Evolutionary conservation across 2,797 vertebrate species (phyloP).

Genomic region (Ctenosaura bakeri): DNA sequence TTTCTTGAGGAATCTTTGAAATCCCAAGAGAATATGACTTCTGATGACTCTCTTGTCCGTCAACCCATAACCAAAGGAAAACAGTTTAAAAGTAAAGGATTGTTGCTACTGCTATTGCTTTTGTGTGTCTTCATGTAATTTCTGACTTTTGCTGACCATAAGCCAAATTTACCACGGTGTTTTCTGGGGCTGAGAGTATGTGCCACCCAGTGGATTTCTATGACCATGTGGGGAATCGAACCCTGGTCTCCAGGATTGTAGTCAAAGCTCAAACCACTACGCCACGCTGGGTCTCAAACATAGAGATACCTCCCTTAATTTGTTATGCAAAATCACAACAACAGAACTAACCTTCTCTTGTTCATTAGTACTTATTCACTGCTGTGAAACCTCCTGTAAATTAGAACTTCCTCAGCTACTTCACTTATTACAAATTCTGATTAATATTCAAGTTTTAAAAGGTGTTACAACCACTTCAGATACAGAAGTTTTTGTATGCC

Average conservation of each 20-base stretch:
- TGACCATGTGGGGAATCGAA: too few species aligned
- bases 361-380: background rate
- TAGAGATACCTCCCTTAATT: background rate
- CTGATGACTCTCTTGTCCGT: background rate
- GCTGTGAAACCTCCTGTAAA: background rate
- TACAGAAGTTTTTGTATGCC: background rate
- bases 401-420: background rate
- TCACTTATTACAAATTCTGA: background rate
- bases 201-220: too few species aligned
- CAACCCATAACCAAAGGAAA: background rate
- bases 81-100: background rate
- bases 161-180: too few species aligned
- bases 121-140: too few species aligned
- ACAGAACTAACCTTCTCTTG: background rate
- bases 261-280: too few species aligned
- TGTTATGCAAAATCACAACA: background rate
- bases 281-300: too few species aligned
- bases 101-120: too few species aligned
- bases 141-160: too few species aligned
- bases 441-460: background rate
- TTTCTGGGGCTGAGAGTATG: too few species aligned
- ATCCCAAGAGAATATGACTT: background rate
- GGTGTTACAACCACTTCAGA: background rate
- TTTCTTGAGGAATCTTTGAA: background rate
- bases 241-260: too few species aligned